A percentile compares a stretch with the other conserved stretches of the same genome.
phyloP scores from a whole-genome alignment of 2,113 vertebrate species.

The Cyprinodon variegatus region DNA sequence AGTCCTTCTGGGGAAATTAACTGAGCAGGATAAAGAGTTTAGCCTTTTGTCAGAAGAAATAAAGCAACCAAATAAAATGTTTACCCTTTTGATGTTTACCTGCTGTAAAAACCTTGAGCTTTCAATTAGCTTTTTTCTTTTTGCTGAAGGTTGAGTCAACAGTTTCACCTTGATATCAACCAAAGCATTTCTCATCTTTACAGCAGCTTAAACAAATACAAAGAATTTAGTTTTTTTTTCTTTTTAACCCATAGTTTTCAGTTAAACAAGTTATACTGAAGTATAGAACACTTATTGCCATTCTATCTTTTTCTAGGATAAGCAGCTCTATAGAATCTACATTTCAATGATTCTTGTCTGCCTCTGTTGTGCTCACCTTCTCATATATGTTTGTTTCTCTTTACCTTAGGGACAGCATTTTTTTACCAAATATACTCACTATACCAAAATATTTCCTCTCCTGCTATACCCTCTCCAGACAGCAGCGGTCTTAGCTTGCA shows the following conservation, averaged over 20 bases:
- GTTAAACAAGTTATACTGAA: slow-evolving; percentile 3
- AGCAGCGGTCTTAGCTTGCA: slow-evolving; percentile 24
- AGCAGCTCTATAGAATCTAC: slow-evolving; percentile 32
- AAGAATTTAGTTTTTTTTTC: not conserved
- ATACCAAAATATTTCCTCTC: slow-evolving; percentile 30
- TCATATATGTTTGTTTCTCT: slow-evolving; percentile 16
- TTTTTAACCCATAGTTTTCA: slow-evolving; percentile 3
- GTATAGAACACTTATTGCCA: slow-evolving; percentile 17
- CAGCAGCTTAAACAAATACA: slow-evolving; percentile 11
- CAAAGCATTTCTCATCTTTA: not conserved
- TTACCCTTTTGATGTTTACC: slow-evolving; percentile 25
- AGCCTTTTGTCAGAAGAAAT: not conserved
- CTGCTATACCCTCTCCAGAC: slow-evolving; percentile 43
- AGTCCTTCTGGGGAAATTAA: not conserved
- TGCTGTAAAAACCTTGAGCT: slow-evolving; percentile 15
- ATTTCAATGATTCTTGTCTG: not conserved
- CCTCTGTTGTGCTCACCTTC: not conserved
- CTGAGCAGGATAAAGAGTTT: not conserved
- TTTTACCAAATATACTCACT: slow-evolving; percentile 8
- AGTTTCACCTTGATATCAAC: slow-evolving; percentile 13
- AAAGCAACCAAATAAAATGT: slow-evolving; percentile 10
- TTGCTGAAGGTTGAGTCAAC: slow-evolving; percentile 20
- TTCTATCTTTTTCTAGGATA: slow-evolving; percentile 42
- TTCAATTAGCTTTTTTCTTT: slow-evolving; percentile 16
- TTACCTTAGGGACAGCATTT: slow-evolving; percentile 26